A percentile compares a stretch with the other conserved stretches of the same genome.
Evolutionary conservation across 2,113 vertebrate species (phyloP).

Genomic region (Baryphthengus martii): DNA sequence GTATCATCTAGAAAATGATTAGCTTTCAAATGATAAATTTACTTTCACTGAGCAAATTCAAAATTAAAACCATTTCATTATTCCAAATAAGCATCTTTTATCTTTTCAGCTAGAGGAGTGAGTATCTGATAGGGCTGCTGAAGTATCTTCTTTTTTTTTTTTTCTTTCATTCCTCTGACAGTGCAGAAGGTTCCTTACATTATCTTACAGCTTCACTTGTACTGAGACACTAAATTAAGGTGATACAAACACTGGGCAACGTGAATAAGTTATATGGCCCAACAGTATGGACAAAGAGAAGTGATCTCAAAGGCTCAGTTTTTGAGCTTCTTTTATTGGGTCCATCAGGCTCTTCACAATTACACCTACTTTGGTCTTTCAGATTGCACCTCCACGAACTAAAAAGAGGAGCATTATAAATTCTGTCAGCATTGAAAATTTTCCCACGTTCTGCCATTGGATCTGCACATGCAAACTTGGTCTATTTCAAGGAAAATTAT

Average conservation of each 20-base stretch:
- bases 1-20: background rate
- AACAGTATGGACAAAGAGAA: background rate
- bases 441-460: background rate
- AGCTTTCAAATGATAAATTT: background rate
- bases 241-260: background rate
- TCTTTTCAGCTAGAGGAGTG: background rate
- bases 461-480: background rate
- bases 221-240: background rate
- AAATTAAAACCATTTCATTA: background rate
- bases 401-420: background rate
- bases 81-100: background rate
- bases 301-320: background rate
- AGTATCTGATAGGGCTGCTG: background rate
- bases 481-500: background rate
- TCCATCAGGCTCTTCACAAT: background rate
- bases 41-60: background rate
- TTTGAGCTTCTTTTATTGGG: background rate
- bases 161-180: background rate
- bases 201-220: background rate
- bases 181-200: background rate
- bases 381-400: background rate
- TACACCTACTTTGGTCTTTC: background rate
- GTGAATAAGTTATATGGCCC: background rate
- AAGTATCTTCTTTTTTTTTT: background rate
- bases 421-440: background rate